A percentile compares a stretch with the other conserved stretches of the same genome.
Evolutionary conservation across 64 coral and sea anemone species (phyloP).

Genomic region (Montipora cactus): DNA sequence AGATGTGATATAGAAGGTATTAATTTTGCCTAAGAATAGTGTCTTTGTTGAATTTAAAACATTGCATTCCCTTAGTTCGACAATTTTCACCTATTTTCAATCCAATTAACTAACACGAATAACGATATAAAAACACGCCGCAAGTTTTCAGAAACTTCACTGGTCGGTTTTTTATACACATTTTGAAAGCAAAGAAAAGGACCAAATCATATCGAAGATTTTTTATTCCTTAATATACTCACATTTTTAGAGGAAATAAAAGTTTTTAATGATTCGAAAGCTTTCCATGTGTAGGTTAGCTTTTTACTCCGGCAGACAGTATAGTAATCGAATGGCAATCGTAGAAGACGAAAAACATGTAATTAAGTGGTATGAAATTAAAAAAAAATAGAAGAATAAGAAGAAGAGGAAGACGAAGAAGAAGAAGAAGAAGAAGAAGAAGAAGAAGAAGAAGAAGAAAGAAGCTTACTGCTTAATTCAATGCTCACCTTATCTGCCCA

Average conservation of each 20-base stretch:
- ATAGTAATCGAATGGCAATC: background rate
- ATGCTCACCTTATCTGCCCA: constrained; percentile 67
- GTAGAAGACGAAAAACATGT: background rate
- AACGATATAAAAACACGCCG: background rate
- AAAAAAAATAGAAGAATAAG: no score
- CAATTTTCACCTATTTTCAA: constrained; percentile 40
- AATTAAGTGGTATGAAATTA: background rate
- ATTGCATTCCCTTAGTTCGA: constrained; percentile 4
- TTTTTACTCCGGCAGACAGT: no score
- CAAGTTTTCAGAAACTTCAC: no score
- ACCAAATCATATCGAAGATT: no score
- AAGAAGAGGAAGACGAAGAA: background rate
- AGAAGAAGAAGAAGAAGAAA: background rate
- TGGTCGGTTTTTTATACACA: background rate
- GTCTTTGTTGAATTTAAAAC: constrained; percentile 41
- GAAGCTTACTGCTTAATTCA: background rate
- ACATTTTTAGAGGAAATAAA: background rate
- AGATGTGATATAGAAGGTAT: background rate
- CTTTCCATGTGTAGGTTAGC: no score
- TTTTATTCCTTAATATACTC: no score
- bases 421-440: background rate
- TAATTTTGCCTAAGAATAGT: background rate
- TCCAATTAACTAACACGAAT: background rate
- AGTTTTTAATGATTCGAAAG: background rate
- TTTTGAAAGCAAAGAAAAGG: background rate